Evolutionary conservation across 2,113 vertebrate species (phyloP).

Genomic region (Trogon surrucura): DNA sequence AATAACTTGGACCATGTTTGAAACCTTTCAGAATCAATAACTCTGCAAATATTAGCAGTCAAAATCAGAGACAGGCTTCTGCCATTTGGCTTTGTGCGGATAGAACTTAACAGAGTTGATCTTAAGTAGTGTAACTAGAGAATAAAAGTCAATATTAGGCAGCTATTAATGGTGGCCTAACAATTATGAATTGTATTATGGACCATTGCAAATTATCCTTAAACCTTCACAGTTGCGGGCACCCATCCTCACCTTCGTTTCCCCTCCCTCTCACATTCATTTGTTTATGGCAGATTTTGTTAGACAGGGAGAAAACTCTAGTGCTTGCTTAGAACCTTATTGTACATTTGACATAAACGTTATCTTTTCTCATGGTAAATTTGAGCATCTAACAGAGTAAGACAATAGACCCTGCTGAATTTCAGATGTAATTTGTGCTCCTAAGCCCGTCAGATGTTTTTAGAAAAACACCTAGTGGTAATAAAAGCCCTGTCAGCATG

Average conservation of each 20-base stretch:
- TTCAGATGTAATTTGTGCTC: background rate
- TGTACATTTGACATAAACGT: background rate
- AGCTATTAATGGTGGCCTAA: background rate
- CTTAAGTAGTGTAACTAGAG: background rate
- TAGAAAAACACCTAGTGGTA: background rate
- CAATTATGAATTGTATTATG: background rate
- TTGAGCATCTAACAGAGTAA: background rate
- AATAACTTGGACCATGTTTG: background rate
- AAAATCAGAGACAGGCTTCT: background rate
- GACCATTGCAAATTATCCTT: background rate
- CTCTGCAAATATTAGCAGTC: background rate
- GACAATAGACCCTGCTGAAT: background rate
- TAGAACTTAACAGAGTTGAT: background rate
- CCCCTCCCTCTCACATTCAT: background rate
- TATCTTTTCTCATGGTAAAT: background rate
- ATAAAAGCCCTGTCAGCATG: background rate
- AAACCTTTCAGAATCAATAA: constrained; percentile 6
- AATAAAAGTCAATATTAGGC: background rate
- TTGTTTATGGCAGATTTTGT: background rate
- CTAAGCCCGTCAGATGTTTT: background rate
- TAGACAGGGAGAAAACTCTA: background rate
- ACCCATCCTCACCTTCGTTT: background rate
- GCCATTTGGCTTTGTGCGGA: background rate
- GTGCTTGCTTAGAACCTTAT: background rate
- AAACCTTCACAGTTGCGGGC: background rate